A percentile compares a stretch with the other conserved stretches of the same genome.
Evolutionary conservation across 2,888 invertebrate species (phyloP).

Genomic region (Apamea sordens): DNA sequence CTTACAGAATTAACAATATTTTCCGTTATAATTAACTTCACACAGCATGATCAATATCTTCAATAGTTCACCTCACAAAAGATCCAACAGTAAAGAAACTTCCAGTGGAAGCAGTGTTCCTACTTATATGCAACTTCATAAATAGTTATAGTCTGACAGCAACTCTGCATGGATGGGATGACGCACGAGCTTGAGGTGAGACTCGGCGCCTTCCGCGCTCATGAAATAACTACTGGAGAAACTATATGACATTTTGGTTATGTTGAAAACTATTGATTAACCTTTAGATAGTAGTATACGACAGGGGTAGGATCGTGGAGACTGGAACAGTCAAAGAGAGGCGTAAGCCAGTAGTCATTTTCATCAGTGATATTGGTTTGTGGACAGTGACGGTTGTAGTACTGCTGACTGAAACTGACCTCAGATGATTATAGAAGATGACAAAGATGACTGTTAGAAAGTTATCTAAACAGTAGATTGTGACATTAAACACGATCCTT

Average conservation of each 20-base stretch:
- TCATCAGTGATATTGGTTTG: background rate
- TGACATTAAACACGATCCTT: background rate
- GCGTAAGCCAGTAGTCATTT: background rate
- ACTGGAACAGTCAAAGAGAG: background rate
- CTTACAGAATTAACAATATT: background rate
- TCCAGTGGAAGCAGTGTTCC: slow-evolving; percentile 2
- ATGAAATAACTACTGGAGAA: slow-evolving; percentile 39
- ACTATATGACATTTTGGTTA: background rate
- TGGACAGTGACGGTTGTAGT: background rate
- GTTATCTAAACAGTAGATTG: background rate
- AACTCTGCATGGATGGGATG: slow-evolving; percentile 51
- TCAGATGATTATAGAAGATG: background rate
- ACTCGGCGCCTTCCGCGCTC: slow-evolving; percentile 66
- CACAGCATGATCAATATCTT: background rate
- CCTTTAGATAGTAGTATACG: background rate
- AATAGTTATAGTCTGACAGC: slow-evolving; percentile 33
- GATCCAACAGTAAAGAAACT: background rate
- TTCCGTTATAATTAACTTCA: background rate
- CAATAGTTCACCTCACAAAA: background rate
- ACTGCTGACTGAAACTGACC: background rate
- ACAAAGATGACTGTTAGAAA: background rate
- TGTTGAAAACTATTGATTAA: background rate
- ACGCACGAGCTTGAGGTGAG: slow-evolving; percentile 56
- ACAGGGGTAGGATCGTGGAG: background rate
- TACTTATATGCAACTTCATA: slow-evolving; percentile 35